phyloP scores from a whole-genome alignment of 2,797 vertebrate species.

The Cacajao melanocephalus region DNA sequence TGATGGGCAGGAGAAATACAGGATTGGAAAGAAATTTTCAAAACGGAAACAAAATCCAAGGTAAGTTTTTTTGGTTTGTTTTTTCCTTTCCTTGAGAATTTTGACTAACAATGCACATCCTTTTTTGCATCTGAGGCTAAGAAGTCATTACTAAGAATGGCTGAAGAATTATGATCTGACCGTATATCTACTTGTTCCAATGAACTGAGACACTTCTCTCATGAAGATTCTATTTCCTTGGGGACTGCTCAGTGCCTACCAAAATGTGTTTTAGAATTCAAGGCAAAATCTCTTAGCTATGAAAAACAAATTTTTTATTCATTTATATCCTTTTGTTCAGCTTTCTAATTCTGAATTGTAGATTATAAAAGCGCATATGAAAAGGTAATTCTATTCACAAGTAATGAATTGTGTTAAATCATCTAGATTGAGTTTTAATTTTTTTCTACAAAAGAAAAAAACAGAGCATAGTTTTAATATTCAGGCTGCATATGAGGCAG shows the following conservation, averaged over 20 bases:
- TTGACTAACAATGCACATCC: constrained; percentile 14
- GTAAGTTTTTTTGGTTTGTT: neutral
- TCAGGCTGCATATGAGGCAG: constrained; percentile 61
- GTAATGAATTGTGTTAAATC: constrained; percentile 71
- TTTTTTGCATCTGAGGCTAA: constrained; percentile 35
- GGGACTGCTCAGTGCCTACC: neutral
- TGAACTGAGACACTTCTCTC: constrained; percentile 23
- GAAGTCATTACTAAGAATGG: constrained; percentile 49
- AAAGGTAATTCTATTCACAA: constrained; percentile 74
- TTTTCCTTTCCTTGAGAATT: neutral
- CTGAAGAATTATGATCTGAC: constrained; percentile 25
- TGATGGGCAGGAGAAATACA: constrained; percentile 38
- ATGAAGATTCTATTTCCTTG: neutral
- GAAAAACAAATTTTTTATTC: constrained; percentile 64
- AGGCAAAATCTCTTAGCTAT: constrained; percentile 36
- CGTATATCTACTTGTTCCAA: constrained; percentile 16
- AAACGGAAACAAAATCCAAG: constrained; percentile 38
- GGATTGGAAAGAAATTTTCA: constrained; percentile 48
- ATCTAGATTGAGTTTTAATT: constrained; percentile 33
- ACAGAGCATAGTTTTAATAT: constrained; percentile 66
- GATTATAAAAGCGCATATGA: neutral
- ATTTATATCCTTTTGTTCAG: constrained; percentile 60
- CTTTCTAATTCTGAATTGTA: constrained; percentile 65
- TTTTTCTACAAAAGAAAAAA: constrained; percentile 54
- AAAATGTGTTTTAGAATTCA: constrained; percentile 47